Evolutionary conservation across 1,140 invertebrate species (phyloP).

Genomic region (Hycleus cichorii): DNA sequence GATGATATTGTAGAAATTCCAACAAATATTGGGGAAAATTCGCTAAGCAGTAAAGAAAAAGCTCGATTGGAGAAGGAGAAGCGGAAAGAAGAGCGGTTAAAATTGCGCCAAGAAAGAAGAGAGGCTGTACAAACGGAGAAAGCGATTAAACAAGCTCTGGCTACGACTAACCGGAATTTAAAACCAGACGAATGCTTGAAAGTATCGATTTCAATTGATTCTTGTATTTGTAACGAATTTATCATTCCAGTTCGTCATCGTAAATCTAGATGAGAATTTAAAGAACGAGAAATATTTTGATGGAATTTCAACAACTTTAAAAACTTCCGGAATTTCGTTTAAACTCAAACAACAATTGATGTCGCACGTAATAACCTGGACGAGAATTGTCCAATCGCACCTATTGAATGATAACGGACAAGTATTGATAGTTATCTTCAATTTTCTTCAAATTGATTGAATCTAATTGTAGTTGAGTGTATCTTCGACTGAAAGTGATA

Average conservation of each 20-base stretch:
- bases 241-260: conserved; percentile 41
- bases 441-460: too few species aligned
- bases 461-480: conserved; percentile 21
- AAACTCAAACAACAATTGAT: conserved; percentile 34
- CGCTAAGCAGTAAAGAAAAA: too few species aligned
- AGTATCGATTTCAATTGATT: conserved; percentile 28
- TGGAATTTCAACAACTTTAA: conserved; percentile 31
- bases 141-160: conserved; percentile 33
- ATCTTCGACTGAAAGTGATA: conserved; percentile 16
- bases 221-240: conserved; percentile 21
- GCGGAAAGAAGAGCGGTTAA: too few species aligned
- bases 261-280: conserved; percentile 44
- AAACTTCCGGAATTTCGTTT: conserved; percentile 32
- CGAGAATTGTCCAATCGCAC: conserved; percentile 34
- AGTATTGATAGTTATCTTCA: conserved; percentile 16
- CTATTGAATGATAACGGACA: conserved; percentile 16
- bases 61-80: too few species aligned
- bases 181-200: conserved; percentile 52
- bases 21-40: too few species aligned
- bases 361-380: conserved; percentile 45
- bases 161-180: conserved; percentile 34
- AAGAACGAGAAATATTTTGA: conserved; percentile 30
- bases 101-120: conserved; percentile 28
- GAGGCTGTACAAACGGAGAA: conserved; percentile 36
- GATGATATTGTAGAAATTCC: conserved; percentile 2